Conservation (phyloP, 2,797 vertebrate species). For the Cossypha heuglini region DNA sequence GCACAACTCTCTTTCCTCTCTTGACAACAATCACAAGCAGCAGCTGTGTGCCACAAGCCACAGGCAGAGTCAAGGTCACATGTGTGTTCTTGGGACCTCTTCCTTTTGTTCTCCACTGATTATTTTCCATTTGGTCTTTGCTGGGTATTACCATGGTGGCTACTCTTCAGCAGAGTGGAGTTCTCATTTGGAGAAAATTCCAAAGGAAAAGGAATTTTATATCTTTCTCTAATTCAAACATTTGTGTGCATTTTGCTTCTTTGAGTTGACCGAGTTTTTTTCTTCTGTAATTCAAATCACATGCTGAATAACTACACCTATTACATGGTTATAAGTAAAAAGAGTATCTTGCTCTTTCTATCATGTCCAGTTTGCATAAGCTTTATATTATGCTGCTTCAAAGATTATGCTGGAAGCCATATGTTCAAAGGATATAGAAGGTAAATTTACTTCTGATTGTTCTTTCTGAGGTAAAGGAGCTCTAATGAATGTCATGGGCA, state of each 20-base stretch:
- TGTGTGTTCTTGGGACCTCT: neutral
- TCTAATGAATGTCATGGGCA: neutral
- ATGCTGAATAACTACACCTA: neutral
- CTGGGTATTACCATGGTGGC: neutral
- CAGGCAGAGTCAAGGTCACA: neutral
- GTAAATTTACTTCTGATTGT: neutral
- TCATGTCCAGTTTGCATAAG: neutral
- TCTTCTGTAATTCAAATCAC: neutral
- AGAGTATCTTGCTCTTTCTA: neutral
- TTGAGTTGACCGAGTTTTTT: neutral
- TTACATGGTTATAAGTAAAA: neutral
- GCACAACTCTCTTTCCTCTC: conserved; percentile 9
- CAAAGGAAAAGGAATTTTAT: neutral
- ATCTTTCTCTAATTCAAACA: neutral
- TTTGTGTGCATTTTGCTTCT: neutral
- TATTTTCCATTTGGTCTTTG: neutral
- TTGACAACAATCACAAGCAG: neutral
- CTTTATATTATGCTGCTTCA: neutral
- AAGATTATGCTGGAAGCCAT: neutral
- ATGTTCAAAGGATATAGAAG: neutral
- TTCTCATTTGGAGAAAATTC: neutral
- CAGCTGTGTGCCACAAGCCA: neutral
- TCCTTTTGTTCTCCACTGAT: neutral
- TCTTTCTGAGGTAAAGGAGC: neutral
- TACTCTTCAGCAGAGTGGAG: neutral